Evolutionary conservation across 30 jellyfish, hydroid and myxozoan species (phyloP).

Genomic region (Aurelia sp.): DNA sequence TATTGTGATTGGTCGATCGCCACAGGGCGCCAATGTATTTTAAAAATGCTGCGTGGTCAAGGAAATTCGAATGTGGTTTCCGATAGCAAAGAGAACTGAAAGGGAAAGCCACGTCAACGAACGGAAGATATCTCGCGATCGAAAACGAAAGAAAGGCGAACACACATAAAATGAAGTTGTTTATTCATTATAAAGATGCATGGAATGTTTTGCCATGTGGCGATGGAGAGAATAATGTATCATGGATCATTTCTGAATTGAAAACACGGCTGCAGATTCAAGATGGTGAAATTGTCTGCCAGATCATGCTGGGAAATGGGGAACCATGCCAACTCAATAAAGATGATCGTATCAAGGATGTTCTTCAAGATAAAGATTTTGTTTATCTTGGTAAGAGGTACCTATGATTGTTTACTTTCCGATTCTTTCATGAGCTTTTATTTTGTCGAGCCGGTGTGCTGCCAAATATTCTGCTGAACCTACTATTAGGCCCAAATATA

Average conservation of each 20-base stretch:
- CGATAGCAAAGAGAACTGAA: too few relatives aligned
- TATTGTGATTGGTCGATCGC: too few relatives aligned
- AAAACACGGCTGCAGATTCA: slow-evolving; percentile 26
- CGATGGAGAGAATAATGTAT: slow-evolving; percentile 34
- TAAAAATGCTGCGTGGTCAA: too few relatives aligned
- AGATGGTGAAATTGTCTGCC: slow-evolving; percentile 1
- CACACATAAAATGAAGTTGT: slow-evolving; percentile 38
- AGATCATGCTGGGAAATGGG: slow-evolving; percentile 16
- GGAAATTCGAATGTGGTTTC: too few relatives aligned
- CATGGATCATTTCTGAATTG: slow-evolving; percentile 59
- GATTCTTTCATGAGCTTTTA: too few relatives aligned
- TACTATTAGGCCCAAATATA: too few relatives aligned
- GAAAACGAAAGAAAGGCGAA: not conserved
- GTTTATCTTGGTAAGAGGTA: slow-evolving; percentile 40
- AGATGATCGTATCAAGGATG: slow-evolving; percentile 41
- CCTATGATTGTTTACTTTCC: not conserved
- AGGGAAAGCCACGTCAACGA: too few relatives aligned
- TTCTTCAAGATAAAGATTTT: slow-evolving; percentile 39
- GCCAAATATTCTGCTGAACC: too few relatives aligned
- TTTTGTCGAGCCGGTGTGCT: too few relatives aligned
- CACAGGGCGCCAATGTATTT: too few relatives aligned
- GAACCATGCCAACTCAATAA: slow-evolving; percentile 29
- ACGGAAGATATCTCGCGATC: not conserved
- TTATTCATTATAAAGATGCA: slow-evolving; percentile 21
- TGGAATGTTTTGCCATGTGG: slow-evolving; percentile 76